Conservation (phyloP, 2,797 vertebrate genomes). For the Scarus forsteni region DNA sequence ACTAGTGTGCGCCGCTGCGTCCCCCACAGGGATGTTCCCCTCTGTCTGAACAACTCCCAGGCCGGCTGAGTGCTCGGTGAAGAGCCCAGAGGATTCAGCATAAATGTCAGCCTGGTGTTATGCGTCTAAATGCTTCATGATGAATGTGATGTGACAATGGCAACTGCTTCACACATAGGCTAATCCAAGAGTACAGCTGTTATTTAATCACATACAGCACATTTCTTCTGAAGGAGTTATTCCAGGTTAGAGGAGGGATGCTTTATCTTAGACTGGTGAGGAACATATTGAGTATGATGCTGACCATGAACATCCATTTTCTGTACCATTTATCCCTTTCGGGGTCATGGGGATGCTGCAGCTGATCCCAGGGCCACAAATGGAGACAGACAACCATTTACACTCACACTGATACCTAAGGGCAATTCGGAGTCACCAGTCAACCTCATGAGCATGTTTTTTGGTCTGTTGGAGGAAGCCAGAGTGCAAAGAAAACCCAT, state of each 20-base stretch:
- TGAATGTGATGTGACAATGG: slow-evolving; percentile 57
- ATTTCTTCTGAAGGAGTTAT: background rate
- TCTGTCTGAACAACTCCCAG: slow-evolving; percentile 45
- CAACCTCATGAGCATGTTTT: too few relatives aligned
- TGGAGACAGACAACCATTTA: too few relatives aligned
- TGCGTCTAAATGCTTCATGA: slow-evolving; percentile 53
- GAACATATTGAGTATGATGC: too few relatives aligned
- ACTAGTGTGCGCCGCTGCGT: slow-evolving; percentile 27
- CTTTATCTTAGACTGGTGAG: background rate
- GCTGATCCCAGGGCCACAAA: too few relatives aligned
- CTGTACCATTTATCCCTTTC: background rate
- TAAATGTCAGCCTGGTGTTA: slow-evolving; percentile 60
- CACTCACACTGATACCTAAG: too few relatives aligned
- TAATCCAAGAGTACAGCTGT: background rate
- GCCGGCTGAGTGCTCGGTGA: slow-evolving; percentile 45
- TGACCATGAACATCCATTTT: background rate
- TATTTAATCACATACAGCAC: background rate
- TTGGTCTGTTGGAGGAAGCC: too few relatives aligned
- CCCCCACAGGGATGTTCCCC: slow-evolving; percentile 65
- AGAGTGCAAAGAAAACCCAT: too few relatives aligned
- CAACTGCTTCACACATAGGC: slow-evolving; percentile 7
- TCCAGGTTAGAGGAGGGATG: background rate
- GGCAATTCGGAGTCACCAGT: too few relatives aligned
- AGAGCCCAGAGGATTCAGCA: slow-evolving; percentile 51
- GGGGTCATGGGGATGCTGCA: too few relatives aligned